Evolutionary conservation across 2,113 vertebrate genomes (phyloP), one percentile per base, ranked within the genome.

Genomic region (Poeciliopsis turrubarensis): DNA sequence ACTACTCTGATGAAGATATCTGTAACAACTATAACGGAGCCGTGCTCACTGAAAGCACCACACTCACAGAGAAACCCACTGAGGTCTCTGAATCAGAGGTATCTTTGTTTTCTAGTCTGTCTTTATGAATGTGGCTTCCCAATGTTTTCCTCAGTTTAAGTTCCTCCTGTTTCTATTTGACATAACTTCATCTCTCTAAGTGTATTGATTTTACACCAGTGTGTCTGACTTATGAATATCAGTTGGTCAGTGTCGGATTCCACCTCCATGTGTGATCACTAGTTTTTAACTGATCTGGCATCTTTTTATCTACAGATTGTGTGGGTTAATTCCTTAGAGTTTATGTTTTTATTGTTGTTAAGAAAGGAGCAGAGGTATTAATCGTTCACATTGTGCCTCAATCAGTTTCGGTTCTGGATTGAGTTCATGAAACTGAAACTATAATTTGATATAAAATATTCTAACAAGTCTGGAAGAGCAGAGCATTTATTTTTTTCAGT

Each of bases 1-100:
- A 94, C 92, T 99, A 99, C 91, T 98, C 97, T 0, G 97, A 99
- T 0, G 97, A 99, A 80, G 97, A 99, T 80, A 94, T 99, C 86
- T 97, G 97, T 73, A 97, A 93, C 93, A 98, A 97, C 89, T 98
- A 98, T 86, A 98, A 98, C 0, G 97, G 97, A 1, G 92, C 96
- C 0, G 95, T 94, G 78, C 95, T 97, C 72, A 96, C 95, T 0
- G 97, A 98, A 87, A 95, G 95, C 82, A 87, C 94, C 68, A 95
- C 93, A 5, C 95, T 98, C 57, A 95, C 91, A 0, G 97, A 98
- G 93, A 97, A 97, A 71, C 93, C 96, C 9, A 92, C 94, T 2
- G 97, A 97, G n/a, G 92, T 94, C 1, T 96, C 97, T 0, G 97
- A 97, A 66, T 99, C 97, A 0, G 97, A 99, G 95, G 97, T 99